These are phyloP conservation scores for Drosophila kuntzei DNA, from an alignment of 2,888 invertebrate genomes.

Conservation along the genomic window DNA sequence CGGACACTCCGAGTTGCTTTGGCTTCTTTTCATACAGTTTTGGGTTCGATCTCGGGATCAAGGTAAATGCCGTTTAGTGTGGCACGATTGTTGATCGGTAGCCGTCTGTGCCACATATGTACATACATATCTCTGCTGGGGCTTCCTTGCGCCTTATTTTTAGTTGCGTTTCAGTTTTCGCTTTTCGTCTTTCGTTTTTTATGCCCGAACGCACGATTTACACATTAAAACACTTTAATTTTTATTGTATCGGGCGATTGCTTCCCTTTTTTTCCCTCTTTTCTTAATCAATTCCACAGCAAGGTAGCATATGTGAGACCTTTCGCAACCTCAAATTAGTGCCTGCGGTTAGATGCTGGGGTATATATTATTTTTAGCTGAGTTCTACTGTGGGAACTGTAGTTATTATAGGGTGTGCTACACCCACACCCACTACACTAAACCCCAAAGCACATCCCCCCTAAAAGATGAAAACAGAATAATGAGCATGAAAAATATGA, in stretches of 20 bases:
- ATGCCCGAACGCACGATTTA: constrained; percentile 81
- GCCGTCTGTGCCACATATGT: constrained; percentile 34
- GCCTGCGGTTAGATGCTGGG: constrained; percentile 50
- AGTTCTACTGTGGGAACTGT: constrained; percentile 66
- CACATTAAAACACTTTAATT: constrained; percentile 83
- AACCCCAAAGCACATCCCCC: constrained; percentile 1
- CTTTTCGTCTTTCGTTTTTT: constrained; percentile 40
- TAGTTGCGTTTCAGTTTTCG: constrained; percentile 40
- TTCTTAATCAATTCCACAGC: constrained; percentile 63
- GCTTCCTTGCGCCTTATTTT: constrained; percentile 62
- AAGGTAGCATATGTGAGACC: constrained; percentile 71
- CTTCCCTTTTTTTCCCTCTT: constrained; percentile 49
- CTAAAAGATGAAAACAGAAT: constrained; percentile 20
- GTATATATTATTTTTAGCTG: constrained; percentile 63
- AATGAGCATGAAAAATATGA: constrained; percentile 72
- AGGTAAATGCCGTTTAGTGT: constrained; percentile 78
- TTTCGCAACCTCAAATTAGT: constrained; percentile 79
- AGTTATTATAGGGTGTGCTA: constrained; percentile 65
- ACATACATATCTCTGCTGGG: constrained; percentile 45
- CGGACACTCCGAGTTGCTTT: constrained; percentile 48
- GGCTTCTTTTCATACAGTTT: constrained; percentile 57
- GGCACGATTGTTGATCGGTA: constrained; percentile 73
- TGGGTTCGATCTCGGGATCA: constrained; percentile 61
- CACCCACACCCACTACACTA: constrained; percentile 30
- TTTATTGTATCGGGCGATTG: constrained; percentile 67